Evolutionary conservation across 1,140 invertebrate genomes (phyloP).

Genomic region (Diprion similis): DNA sequence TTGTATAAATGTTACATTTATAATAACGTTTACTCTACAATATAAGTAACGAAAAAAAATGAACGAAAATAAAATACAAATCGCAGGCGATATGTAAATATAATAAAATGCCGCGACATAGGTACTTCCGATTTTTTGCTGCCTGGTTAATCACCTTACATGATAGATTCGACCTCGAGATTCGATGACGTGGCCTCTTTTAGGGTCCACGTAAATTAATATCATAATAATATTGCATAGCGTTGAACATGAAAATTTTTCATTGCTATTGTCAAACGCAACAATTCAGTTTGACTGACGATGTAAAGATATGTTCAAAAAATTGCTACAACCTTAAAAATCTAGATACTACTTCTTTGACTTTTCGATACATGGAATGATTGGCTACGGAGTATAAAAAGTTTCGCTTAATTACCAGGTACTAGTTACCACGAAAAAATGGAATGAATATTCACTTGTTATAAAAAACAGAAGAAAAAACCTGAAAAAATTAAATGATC

Average conservation of each 20-base stretch:
- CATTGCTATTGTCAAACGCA: background rate
- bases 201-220: background rate
- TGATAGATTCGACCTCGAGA: background rate
- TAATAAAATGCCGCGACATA: no score
- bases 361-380: background rate
- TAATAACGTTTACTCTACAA: background rate
- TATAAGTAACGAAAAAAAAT: no score
- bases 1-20: background rate
- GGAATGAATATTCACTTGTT: constrained; percentile 13
- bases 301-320: background rate
- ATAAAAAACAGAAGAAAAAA: constrained; percentile 20
- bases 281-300: background rate
- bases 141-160: background rate
- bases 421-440: constrained; percentile 12
- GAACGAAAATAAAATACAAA: no score
- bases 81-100: no score
- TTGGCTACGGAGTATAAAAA: background rate
- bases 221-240: background rate
- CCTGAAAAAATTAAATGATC: constrained; percentile 40
- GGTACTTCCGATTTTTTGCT: background rate
- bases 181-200: background rate
- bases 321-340: background rate
- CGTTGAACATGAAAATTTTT: background rate
- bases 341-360: background rate
- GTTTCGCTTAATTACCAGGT: background rate